A percentile compares a stretch with the other conserved stretches of the same genome.
phyloP scores from a whole-genome alignment of 2,888 invertebrate species.

The Melipona bicolor region DNA sequence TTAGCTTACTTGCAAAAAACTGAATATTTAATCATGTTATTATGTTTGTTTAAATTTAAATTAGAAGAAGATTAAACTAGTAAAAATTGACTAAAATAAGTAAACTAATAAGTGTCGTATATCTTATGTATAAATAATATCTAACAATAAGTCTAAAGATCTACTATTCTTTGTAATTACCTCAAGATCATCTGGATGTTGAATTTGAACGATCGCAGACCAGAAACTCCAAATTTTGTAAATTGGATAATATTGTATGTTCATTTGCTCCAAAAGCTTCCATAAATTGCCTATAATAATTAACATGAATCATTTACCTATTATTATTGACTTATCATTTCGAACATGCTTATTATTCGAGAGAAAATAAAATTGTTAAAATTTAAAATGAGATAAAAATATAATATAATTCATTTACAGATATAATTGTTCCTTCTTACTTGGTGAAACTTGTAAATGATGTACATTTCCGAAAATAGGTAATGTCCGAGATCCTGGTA shows the following conservation, averaged over 20 bases:
- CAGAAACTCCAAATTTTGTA: constrained; percentile 69
- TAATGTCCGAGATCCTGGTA: constrained; percentile 78
- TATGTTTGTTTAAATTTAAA: too few relatives aligned
- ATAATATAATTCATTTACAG: neutral
- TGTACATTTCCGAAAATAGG: constrained; percentile 71
- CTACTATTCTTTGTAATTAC: constrained; percentile 55
- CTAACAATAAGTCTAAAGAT: neutral
- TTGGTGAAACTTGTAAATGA: constrained; percentile 42
- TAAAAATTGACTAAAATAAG: neutral
- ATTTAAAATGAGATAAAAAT: neutral
- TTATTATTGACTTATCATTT: neutral
- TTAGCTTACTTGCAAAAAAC: too few relatives aligned
- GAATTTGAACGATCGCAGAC: constrained; percentile 64
- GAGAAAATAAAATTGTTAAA: neutral
- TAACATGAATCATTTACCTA: neutral
- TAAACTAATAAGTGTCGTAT: neutral
- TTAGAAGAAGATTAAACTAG: too few relatives aligned
- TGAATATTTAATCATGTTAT: neutral
- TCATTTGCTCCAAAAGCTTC: constrained; percentile 51
- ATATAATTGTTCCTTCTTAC: constrained; percentile 45
- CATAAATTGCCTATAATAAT: constrained; percentile 69
- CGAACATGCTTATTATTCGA: neutral
- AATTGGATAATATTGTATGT: constrained; percentile 73
- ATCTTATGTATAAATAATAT: neutral
- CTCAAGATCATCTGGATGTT: constrained; percentile 78